Base-by-base conservation (phyloP, 2,888 invertebrate species). In the Pollenia angustigena region DNA sequence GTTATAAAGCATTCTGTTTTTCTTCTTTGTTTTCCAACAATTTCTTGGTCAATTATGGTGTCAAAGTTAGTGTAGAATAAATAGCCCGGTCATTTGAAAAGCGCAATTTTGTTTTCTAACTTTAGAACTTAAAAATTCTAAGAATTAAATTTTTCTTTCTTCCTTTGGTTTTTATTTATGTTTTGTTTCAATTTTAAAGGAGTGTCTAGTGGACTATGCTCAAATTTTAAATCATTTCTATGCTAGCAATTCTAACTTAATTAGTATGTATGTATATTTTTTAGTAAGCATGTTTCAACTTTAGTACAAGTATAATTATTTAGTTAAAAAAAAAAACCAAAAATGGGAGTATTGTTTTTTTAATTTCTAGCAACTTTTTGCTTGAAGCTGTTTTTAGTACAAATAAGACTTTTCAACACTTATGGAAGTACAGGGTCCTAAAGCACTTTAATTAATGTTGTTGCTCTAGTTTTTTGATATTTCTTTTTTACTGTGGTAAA, bases 41-140 rank as follows among this genome's bases (percentile, higher is more conserved):
- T 68, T 75, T 66, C 52, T 52, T 80, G 60, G 46, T 40, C 80
- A 75, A 85, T 85, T 85, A 80, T 62, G 58, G 68, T 85, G 74
- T 75, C 84, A 80, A 85, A 68, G 32, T 74, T 68, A 75, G 32
- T 52, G 50, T 44, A 72, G 18, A 32, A 32, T 32, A 32, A 32
- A 32, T 32, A 32, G 32, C 32, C 32, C 40, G 62, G 42, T 72
- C 52, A 54, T 60, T 79, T 18, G 7, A 10, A 79, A 50, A 40
- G 40, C 54, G 56, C 4, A 54, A 78, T 46, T 46, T 54, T 46
- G 16, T 8, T 52, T 71, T 44, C 50, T 23, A 69, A 75, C 16
- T 16, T 78, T 32, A 32, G n/a, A 50, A 48, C 32, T 46, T 66
- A 32, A 54, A 58, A 68, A 81, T 48, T 81, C n/a, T 81, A 66